Evolutionary conservation across 35 echinoderm and acorn worm species (phyloP), one percentile per base, ranked within the genome.

Genomic region (Apostichopus californicus): DNA sequence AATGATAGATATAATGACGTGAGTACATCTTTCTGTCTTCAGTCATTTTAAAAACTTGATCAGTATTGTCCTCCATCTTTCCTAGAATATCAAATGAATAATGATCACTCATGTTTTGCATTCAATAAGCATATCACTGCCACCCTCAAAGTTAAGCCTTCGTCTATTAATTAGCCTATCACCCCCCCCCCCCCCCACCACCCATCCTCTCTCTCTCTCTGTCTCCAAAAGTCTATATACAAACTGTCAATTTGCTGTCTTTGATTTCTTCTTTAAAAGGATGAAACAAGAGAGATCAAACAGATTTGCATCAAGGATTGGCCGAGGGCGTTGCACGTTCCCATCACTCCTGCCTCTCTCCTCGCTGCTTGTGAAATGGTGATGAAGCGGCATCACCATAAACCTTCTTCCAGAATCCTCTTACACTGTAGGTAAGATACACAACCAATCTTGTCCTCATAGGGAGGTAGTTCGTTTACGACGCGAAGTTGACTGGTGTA

Each of bases 401-500:
- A 55, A 14, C 80, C 80, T 6, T 83, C 80, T 12, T 83, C 80
- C 7, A 83, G n/a, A 55, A 83, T 83, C 6, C 46, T 83, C 18
- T 46, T 83, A 55, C 80, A 83, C 55, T 83, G 80, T 56, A 83
- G 80, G 80, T 83, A 83, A 17, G 80, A 83, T 68, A 46, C 64
- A 68, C 18, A 68, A n/a, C 64, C 17, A 34, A 34, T 34, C 28
- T 34, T 34, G 28, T 34, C 28, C 28, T 34, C 28, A 34, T 34
- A 34, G 28, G 28, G 28, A 34, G 28, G 28, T 34, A 34, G 28
- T 34, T 34, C 28, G 28, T 34, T 34, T 1, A 34, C 28, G 28
- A 34, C 28, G 28, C 28, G 28, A 34, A 34, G 1, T 1, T 34
- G 28, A 1, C 28, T 34, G 28, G 28, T 34, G 28, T 34, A 34